Evolutionary conservation across 2,888 invertebrate genomes (phyloP).

Genomic region (Petrophora chlorosata): DNA sequence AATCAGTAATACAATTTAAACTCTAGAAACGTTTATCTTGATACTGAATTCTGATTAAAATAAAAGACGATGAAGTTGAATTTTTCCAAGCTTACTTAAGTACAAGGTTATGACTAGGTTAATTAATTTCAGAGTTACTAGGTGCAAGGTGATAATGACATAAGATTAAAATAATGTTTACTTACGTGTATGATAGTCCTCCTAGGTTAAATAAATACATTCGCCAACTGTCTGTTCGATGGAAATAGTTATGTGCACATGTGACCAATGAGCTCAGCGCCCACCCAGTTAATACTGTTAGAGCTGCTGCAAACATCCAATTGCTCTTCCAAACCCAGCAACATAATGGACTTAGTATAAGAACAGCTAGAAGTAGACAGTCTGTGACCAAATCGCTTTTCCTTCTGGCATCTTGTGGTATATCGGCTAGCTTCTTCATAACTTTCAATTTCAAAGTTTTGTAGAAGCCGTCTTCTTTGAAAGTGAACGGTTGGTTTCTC

Average conservation of each 20-base stretch:
- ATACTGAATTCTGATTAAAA: no score
- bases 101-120: no score
- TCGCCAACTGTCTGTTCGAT: conserved; percentile 90
- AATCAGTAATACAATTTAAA: no score
- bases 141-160: no score
- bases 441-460: conserved; percentile 87
- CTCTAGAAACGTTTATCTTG: no score
- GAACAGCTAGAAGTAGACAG: conserved; percentile 49
- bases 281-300: conserved; percentile 52
- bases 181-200: conserved; percentile 85
- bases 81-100: no score
- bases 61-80: no score
- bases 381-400: conserved; percentile 66
- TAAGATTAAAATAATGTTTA: no score
- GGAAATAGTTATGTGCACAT: conserved; percentile 91
- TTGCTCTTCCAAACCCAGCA: conserved; percentile 62
- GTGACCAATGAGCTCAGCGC: conserved; percentile 72
- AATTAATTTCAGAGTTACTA: background rate
- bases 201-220: conserved; percentile 91
- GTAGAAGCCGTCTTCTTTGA: conserved; percentile 90
- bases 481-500: conserved; percentile 89
- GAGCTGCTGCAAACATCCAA: conserved; percentile 49
- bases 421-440: conserved; percentile 76
- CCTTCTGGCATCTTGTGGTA: conserved; percentile 64
- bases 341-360: conserved; percentile 53